These are phyloP conservation scores for Monopis laevigella DNA, from an alignment of 2,888 invertebrate genomes.

Conservation along the genomic window DNA sequence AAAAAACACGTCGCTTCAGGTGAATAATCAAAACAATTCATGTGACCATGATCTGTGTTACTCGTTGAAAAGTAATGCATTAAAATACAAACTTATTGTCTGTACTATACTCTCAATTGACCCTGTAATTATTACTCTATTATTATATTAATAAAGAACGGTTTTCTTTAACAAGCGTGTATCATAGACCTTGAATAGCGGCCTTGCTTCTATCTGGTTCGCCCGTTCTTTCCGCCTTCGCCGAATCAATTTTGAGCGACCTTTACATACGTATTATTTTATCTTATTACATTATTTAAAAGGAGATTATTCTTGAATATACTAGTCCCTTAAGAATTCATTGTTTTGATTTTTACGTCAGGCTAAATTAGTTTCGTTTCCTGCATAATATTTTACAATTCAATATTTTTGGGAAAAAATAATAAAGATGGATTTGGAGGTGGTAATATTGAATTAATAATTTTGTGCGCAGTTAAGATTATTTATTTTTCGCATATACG, in stretches of 20 bases:
- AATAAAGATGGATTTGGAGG: too few relatives aligned
- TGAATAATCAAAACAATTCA: background rate
- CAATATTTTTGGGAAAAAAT: too few relatives aligned
- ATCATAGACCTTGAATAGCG: conserved; percentile 49
- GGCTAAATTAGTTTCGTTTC: too few relatives aligned
- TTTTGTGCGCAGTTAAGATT: too few relatives aligned
- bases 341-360: too few relatives aligned
- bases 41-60: conserved; percentile 56
- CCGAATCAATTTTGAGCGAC: background rate
- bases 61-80: conserved; percentile 63
- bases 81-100: conserved; percentile 56
- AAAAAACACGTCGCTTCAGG: background rate
- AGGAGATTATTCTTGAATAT: too few relatives aligned
- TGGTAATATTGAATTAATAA: too few relatives aligned
- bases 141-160: conserved; percentile 22
- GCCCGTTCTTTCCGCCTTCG: conserved; percentile 65
- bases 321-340: too few relatives aligned
- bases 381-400: too few relatives aligned
- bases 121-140: conserved; percentile 31
- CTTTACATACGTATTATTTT: conserved; percentile 1
- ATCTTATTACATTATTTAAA: background rate
- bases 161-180: conserved; percentile 25
- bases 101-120: conserved; percentile 25
- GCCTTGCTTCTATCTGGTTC: conserved; percentile 56
- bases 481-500: too few relatives aligned